Evolutionary conservation across 2,888 invertebrate genomes (phyloP).

Genomic region (Phyllotreta striolata): DNA sequence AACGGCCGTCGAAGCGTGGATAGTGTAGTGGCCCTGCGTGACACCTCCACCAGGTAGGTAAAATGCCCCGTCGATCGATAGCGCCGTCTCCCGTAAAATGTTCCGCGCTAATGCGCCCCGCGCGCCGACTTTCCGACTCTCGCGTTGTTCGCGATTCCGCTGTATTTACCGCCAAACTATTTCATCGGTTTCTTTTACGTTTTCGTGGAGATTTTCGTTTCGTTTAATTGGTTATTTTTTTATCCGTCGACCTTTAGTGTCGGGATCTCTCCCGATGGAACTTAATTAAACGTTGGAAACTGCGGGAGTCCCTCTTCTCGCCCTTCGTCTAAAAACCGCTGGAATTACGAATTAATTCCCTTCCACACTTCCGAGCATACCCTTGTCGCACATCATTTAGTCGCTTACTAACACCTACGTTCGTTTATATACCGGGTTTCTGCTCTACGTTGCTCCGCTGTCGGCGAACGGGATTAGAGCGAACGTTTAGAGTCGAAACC

Average conservation of each 20-base stretch:
- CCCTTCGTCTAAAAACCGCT: conserved; percentile 2
- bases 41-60: conserved; percentile 45
- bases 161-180: conserved; percentile 10
- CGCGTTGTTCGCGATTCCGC: no score
- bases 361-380: conserved; percentile 8
- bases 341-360: conserved; percentile 14
- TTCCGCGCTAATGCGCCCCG: conserved; percentile 34
- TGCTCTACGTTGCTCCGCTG: neutral
- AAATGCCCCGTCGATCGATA: conserved; percentile 45
- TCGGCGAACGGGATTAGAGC: no score
- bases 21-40: conserved; percentile 36
- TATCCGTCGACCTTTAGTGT: no score
- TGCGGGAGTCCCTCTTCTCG: neutral
- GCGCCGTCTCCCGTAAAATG: conserved; percentile 43
- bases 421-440: neutral
- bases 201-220: conserved; percentile 1
- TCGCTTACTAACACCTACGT: neutral
- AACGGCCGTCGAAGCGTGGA: conserved; percentile 18
- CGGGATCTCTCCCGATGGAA: neutral
- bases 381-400: conserved; percentile 11
- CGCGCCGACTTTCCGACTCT: conserved; percentile 3
- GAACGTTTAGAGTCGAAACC: no score
- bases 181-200: conserved; percentile 9
- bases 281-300: conserved; percentile 10
- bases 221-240: neutral